Evolutionary conservation across 1,140 invertebrate genomes (phyloP).

Genomic region (Eueides isabella): DNA sequence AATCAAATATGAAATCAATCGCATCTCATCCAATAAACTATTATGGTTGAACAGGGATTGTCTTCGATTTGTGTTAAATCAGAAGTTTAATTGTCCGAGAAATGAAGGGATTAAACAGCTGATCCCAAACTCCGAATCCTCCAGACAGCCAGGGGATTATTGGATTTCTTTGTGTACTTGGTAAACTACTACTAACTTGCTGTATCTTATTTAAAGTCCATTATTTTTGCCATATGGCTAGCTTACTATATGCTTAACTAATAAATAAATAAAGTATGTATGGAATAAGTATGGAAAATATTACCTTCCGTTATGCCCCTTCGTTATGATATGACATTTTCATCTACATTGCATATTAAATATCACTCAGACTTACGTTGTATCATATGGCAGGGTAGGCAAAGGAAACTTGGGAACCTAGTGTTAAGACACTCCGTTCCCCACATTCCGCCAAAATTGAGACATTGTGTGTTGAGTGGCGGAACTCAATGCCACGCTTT

Average conservation of each 20-base stretch:
- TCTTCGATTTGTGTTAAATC: slow-evolving; percentile 78
- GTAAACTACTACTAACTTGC: slow-evolving; percentile 9
- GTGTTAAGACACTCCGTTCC: too few relatives aligned
- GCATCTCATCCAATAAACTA: slow-evolving; percentile 37
- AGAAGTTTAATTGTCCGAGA: slow-evolving; percentile 74
- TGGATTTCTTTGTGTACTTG: slow-evolving; percentile 43
- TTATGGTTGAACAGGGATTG: slow-evolving; percentile 46
- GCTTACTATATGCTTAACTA: not conserved
- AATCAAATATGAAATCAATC: slow-evolving; percentile 8
- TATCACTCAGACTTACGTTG: too few relatives aligned
- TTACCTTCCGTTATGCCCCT: too few relatives aligned
- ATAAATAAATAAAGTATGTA: too few relatives aligned
- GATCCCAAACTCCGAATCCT: slow-evolving; percentile 49
- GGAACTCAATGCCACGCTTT: too few relatives aligned
- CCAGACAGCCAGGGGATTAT: slow-evolving; percentile 44
- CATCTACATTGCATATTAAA: too few relatives aligned
- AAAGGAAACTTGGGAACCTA: too few relatives aligned
- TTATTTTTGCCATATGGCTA: not conserved
- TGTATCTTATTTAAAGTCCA: not conserved
- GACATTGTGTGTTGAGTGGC: too few relatives aligned
- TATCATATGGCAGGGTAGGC: too few relatives aligned
- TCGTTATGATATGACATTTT: too few relatives aligned
- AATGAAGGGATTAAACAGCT: slow-evolving; percentile 75
- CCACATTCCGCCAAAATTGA: too few relatives aligned
- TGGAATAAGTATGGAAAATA: too few relatives aligned